A percentile compares a stretch with the other conserved stretches of the same genome.
phyloP scores from a whole-genome alignment of 2,888 invertebrate genomes.

The Diogma glabrata region DNA sequence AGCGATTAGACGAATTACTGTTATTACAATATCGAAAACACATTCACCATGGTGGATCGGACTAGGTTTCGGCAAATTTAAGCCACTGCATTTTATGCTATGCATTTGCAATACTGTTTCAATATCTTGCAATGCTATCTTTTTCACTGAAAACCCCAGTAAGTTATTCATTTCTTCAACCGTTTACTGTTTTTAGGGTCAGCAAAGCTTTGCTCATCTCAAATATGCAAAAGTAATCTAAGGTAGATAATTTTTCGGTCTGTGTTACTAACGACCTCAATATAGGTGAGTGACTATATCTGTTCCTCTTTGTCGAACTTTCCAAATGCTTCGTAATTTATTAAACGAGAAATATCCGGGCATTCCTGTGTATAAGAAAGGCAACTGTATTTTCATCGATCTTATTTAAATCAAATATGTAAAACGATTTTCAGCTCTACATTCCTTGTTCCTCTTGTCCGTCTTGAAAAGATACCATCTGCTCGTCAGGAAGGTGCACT shows the following conservation, averaged over 20 bases:
- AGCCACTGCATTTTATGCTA: background rate
- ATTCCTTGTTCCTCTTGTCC: background rate
- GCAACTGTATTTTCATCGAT: background rate
- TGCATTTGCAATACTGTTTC: background rate
- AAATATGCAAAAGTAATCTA: background rate
- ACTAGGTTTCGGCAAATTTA: background rate
- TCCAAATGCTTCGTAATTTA: too few species aligned
- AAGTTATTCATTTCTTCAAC: too few species aligned
- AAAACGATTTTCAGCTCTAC: background rate
- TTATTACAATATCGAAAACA: background rate
- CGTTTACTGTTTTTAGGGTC: too few species aligned
- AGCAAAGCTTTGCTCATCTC: background rate
- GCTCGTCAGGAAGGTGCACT: too few species aligned
- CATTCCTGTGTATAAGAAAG: background rate
- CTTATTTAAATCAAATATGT: background rate
- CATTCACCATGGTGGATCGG: background rate
- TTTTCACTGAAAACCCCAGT: too few species aligned
- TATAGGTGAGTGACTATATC: too few species aligned
- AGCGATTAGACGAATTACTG: background rate
- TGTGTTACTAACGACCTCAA: too few species aligned
- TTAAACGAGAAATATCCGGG: background rate
- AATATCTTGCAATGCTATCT: too few species aligned
- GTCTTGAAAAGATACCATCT: too few species aligned
- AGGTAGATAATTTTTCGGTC: too few species aligned
- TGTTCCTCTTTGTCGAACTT: too few species aligned